A percentile compares a stretch with the other conserved stretches of the same genome.
Conservation (phyloP, 2,113 vertebrate species). For the Hiodon tergisus region DNA sequence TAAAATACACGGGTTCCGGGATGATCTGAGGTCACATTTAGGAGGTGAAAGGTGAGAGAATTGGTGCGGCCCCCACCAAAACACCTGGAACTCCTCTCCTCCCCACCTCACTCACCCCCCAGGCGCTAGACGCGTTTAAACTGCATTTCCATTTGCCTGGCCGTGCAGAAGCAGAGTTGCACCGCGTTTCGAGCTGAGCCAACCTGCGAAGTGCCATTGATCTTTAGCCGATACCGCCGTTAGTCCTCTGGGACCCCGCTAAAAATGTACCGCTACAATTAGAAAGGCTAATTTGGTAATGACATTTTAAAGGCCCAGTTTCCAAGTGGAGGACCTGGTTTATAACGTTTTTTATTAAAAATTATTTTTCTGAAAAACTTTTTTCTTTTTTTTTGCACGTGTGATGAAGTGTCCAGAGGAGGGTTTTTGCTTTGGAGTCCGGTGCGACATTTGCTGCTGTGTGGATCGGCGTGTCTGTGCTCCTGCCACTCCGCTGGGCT, state of each 20-base stretch:
- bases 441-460: too few relatives aligned
- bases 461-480: too few relatives aligned
- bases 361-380: background rate
- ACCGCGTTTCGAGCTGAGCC: background rate
- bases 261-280: conserved; percentile 39
- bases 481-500: too few relatives aligned
- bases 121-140: background rate
- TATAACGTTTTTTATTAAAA: background rate
- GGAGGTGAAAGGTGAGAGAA: conserved; percentile 3
- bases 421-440: too few relatives aligned
- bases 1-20: background rate
- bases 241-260: conserved; percentile 25
- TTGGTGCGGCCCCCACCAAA: background rate
- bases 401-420: too few relatives aligned
- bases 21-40: background rate
- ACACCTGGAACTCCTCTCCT: background rate
- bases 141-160: background rate
- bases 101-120: background rate
- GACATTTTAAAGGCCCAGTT: conserved; percentile 36
- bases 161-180: background rate
- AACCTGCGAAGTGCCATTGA: conserved; percentile 27
- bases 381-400: too few relatives aligned
- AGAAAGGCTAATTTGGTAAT: conserved; percentile 40
- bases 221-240: conserved; percentile 26
- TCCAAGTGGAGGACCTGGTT: conserved; percentile 20